Percentiles rank a stretch among this genome's conserved stretches.
phyloP scores from a whole-genome alignment of 2,888 invertebrate species.

The Aphrophora alni region DNA sequence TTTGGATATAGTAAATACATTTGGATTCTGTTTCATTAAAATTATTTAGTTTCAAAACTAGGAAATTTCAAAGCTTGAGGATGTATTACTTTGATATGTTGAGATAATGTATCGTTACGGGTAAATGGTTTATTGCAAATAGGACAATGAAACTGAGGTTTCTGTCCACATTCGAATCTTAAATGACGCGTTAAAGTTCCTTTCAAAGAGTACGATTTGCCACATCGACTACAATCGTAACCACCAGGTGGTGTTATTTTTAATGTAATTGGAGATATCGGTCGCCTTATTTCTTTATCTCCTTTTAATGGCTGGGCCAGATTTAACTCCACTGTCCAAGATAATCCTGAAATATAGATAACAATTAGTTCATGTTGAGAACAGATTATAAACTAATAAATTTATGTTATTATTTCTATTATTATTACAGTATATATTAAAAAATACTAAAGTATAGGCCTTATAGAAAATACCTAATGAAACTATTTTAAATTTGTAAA shows the following conservation, averaged over 20 bases:
- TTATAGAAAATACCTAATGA: too few relatives aligned
- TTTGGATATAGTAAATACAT: too few relatives aligned
- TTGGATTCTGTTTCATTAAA: too few relatives aligned
- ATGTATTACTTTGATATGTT: conserved; percentile 36
- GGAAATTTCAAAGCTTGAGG: conserved; percentile 12
- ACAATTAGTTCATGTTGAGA: background rate
- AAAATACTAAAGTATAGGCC: too few relatives aligned
- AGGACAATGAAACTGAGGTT: conserved; percentile 80
- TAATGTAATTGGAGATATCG: background rate
- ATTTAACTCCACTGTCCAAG: conserved; percentile 36
- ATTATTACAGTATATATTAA: too few relatives aligned
- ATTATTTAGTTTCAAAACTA: background rate
- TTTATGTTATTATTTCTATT: too few relatives aligned
- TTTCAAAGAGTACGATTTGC: conserved; percentile 62
- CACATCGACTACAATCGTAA: conserved; percentile 29
- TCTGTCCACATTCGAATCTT: conserved; percentile 76
- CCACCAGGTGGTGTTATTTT: conserved; percentile 3
- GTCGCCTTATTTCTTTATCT: background rate
- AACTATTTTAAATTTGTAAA: too few relatives aligned
- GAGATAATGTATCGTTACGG: conserved; percentile 31
- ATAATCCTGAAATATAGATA: conserved; percentile 29
- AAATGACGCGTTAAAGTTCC: conserved; percentile 69
- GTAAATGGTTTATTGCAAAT: conserved; percentile 33
- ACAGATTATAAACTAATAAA: too few relatives aligned
- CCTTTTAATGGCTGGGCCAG: conserved; percentile 7